phyloP scores from a whole-genome alignment of 2,888 invertebrate genomes.

The Trichogramma evanescens region DNA sequence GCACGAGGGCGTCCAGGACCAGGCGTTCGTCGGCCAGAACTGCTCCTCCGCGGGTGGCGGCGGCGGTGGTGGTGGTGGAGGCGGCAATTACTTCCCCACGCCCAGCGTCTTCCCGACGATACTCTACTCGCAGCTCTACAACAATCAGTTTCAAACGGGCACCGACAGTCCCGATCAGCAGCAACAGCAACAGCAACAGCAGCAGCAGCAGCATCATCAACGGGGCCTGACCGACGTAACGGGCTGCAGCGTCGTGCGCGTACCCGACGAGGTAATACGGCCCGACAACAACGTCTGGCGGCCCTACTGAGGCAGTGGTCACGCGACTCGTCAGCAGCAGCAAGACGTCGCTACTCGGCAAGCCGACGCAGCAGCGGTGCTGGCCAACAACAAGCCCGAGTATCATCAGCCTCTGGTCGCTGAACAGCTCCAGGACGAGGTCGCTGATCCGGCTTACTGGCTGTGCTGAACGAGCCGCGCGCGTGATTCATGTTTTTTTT shows the following conservation, averaged over 20 bases:
- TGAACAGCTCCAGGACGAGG: not conserved
- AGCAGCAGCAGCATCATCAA: constrained; percentile 11
- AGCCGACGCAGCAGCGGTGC: constrained; percentile 3
- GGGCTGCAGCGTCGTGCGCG: constrained; percentile 36
- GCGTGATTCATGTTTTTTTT: too few species aligned
- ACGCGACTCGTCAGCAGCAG: not conserved
- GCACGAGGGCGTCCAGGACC: constrained; percentile 59
- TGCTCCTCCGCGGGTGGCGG: constrained; percentile 29
- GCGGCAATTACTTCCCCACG: constrained; percentile 59
- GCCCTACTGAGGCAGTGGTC: constrained; percentile 37
- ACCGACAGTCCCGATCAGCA: constrained; percentile 42
- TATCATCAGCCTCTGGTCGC: not conserved
- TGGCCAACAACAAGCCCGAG: not conserved
- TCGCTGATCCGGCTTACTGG: constrained; percentile 8
- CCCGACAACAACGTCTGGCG: constrained; percentile 46
- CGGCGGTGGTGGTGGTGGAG: constrained; percentile 6
- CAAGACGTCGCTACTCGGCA: too few species aligned
- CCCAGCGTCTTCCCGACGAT: constrained; percentile 70
- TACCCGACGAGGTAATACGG: constrained; percentile 42
- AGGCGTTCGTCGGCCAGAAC: constrained; percentile 51
- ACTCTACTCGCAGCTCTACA: constrained; percentile 76
- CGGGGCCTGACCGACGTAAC: constrained; percentile 33
- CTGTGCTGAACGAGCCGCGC: constrained; percentile 2
- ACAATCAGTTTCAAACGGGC: constrained; percentile 48
- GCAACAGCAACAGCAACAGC: constrained; percentile 12